phyloP scores from a whole-genome alignment of 2,888 invertebrate species.

The Agrotis puta region DNA sequence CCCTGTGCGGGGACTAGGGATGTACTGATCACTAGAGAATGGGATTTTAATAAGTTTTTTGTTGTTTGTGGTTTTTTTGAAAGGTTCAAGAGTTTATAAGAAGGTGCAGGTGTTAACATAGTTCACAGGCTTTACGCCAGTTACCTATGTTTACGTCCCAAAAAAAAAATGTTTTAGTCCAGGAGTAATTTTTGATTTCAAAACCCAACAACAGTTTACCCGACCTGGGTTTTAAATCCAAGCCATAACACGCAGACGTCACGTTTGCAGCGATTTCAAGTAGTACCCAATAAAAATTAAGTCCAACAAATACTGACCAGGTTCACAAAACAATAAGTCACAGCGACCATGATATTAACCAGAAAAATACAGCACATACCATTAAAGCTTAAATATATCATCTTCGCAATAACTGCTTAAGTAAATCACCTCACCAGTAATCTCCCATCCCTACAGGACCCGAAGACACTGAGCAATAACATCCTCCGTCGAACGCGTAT shows the following conservation, averaged over 20 bases:
- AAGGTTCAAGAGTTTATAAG: too few species aligned
- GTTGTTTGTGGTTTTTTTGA: background rate
- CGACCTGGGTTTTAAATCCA: too few species aligned
- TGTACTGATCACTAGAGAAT: constrained; percentile 22
- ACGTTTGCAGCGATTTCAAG: too few species aligned
- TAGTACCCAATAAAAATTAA: too few species aligned
- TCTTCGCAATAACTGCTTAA: constrained; percentile 61
- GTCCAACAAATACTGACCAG: background rate
- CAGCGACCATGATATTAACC: constrained; percentile 1
- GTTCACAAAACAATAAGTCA: constrained; percentile 14
- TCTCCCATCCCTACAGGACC: constrained; percentile 78
- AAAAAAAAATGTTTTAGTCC: too few species aligned
- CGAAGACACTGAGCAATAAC: constrained; percentile 87
- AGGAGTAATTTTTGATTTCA: too few species aligned
- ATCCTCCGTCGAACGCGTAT: constrained; percentile 81
- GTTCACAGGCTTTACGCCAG: too few species aligned
- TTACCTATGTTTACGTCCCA: too few species aligned
- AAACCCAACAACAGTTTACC: too few species aligned
- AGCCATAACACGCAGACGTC: too few species aligned
- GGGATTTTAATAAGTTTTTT: background rate
- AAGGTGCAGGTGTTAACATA: too few species aligned
- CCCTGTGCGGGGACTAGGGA: constrained; percentile 61
- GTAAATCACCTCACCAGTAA: constrained; percentile 62
- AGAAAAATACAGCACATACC: constrained; percentile 39
- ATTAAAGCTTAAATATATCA: constrained; percentile 60